These are phyloP conservation scores for Agrotis clavis DNA, from an alignment of 2,888 invertebrate species.

Conservation along the genomic window DNA sequence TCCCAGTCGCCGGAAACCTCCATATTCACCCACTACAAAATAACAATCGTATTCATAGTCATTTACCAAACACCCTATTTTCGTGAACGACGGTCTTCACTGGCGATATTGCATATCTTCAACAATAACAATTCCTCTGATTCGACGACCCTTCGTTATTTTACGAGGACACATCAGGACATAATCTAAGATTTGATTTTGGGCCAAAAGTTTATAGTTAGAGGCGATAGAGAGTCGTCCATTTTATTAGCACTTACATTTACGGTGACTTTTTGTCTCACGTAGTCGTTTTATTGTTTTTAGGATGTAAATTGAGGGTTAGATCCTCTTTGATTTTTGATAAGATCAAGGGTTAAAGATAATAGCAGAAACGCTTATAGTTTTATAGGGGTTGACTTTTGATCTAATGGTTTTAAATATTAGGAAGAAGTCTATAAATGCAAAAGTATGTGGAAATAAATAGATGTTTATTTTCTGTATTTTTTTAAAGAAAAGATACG, in stretches of 20 bases:
- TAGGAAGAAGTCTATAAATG: too few relatives aligned
- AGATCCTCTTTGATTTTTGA: slow-evolving; percentile 43
- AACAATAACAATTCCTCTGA: slow-evolving; percentile 77
- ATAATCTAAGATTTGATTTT: slow-evolving; percentile 73
- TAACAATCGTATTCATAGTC: slow-evolving; percentile 64
- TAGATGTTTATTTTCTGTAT: too few relatives aligned
- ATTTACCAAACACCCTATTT: slow-evolving; percentile 74
- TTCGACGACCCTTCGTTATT: slow-evolving; percentile 77
- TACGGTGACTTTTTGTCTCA: slow-evolving; percentile 45
- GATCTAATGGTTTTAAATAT: too few relatives aligned
- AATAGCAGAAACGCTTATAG: slow-evolving; percentile 21
- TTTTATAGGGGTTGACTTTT: slow-evolving; percentile 20
- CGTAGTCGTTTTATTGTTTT: slow-evolving; percentile 55
- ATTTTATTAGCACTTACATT: slow-evolving; percentile 56
- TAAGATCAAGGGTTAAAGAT: slow-evolving; percentile 26
- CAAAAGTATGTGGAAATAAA: too few relatives aligned
- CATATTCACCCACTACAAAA: slow-evolving; percentile 42
- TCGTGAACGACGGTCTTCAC: slow-evolving; percentile 70
- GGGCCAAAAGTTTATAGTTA: slow-evolving; percentile 62
- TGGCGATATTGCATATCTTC: slow-evolving; percentile 80
- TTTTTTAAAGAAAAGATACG: too few relatives aligned
- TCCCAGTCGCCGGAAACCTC: not conserved
- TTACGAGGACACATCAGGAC: slow-evolving; percentile 74
- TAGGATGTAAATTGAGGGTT: slow-evolving; percentile 48
- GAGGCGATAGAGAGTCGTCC: slow-evolving; percentile 45